Conservation (phyloP, 2,797 vertebrate genomes). For the Emydoidea blandingii region DNA sequence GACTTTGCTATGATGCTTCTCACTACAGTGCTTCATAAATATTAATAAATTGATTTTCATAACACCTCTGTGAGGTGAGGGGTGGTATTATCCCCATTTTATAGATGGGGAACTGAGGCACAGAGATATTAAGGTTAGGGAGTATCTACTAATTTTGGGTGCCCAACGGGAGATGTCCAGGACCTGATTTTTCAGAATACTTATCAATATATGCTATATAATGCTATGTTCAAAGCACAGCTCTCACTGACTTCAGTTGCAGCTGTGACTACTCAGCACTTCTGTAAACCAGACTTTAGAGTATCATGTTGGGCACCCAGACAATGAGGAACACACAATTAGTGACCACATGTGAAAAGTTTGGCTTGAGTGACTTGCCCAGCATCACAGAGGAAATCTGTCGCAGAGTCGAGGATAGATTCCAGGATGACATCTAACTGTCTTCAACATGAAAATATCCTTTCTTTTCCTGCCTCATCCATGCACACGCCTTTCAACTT, state of each 20-base stretch:
- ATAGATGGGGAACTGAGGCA: not conserved
- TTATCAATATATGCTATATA: not conserved
- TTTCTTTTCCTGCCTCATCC: not conserved
- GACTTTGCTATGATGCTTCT: not conserved
- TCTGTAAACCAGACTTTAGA: not conserved
- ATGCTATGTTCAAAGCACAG: not conserved
- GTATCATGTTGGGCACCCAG: not conserved
- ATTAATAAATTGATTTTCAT: constrained; percentile 25
- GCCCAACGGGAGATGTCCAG: not conserved
- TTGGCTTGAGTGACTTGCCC: not conserved
- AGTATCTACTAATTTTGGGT: not conserved
- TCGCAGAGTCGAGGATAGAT: too few species aligned
- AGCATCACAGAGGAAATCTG: not conserved
- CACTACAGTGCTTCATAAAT: not conserved
- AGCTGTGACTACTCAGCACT: not conserved
- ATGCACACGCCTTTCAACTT: not conserved
- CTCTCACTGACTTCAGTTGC: not conserved
- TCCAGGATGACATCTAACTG: too few species aligned
- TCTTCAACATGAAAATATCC: not conserved
- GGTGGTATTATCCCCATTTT: not conserved
- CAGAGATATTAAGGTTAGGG: not conserved
- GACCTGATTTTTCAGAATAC: not conserved
- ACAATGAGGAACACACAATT: not conserved
- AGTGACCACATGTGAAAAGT: not conserved
- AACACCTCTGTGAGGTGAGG: not conserved